Evolutionary conservation across 2,113 vertebrate genomes (phyloP).

Genomic region (Phyllostomus hastatus): DNA sequence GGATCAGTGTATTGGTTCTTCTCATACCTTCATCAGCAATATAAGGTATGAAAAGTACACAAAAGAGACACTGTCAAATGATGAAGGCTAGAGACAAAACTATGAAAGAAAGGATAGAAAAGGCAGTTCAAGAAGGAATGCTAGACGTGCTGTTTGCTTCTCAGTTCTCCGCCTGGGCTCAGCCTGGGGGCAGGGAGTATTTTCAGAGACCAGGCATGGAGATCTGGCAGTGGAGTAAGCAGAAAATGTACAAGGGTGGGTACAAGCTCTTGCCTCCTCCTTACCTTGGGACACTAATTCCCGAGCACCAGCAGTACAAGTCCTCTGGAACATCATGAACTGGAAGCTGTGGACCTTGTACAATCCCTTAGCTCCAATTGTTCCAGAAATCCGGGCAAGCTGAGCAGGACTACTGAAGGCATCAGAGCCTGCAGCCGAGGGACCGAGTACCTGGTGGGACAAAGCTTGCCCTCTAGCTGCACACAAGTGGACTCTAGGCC

Average conservation of each 20-base stretch:
- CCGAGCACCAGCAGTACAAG: not conserved
- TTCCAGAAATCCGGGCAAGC: not conserved
- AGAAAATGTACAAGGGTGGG: not conserved
- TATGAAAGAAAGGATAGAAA: not conserved
- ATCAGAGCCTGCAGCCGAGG: not conserved
- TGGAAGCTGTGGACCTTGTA: not conserved
- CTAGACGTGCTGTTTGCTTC: not conserved
- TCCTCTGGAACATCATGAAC: not conserved
- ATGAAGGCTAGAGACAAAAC: not conserved
- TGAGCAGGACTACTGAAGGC: not conserved
- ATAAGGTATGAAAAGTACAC: not conserved
- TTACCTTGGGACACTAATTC: not conserved
- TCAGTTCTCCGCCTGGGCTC: not conserved
- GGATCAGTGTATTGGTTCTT: not conserved
- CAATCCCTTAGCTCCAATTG: not conserved
- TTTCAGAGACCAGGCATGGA: not conserved
- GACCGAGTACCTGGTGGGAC: not conserved
- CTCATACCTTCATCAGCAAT: not conserved
- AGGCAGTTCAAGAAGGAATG: not conserved
- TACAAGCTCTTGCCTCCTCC: not conserved
- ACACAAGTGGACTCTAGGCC: not conserved
- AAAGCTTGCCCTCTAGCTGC: not conserved
- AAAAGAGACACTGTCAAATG: not conserved
- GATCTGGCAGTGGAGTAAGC: not conserved
- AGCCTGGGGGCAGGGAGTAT: not conserved